These are phyloP conservation scores for Pocillopora damicornis DNA, from an alignment of 64 coral and sea anemone species.

Conservation along the genomic window DNA sequence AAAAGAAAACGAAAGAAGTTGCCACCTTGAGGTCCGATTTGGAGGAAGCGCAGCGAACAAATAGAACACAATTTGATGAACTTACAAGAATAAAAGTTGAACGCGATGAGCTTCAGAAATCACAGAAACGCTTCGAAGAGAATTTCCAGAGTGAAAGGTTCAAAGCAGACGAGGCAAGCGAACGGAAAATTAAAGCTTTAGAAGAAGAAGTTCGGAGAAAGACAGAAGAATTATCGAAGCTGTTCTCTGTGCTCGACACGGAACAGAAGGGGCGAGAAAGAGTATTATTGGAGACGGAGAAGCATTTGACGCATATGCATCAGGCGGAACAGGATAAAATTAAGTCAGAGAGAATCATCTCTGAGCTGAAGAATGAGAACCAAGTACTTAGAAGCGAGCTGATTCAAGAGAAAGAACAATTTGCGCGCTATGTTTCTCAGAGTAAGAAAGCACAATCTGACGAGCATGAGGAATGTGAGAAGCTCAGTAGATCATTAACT, in stretches of 20 bases:
- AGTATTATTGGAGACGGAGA: slow-evolving; percentile 40
- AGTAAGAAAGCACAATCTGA: slow-evolving; percentile 35
- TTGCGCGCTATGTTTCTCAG: not conserved
- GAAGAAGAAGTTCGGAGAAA: slow-evolving; percentile 34
- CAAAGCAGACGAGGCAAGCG: slow-evolving; percentile 48
- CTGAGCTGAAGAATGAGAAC: slow-evolving; percentile 26
- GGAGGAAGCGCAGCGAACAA: slow-evolving; percentile 46
- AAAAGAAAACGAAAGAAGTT: slow-evolving; percentile 55
- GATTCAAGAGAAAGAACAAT: slow-evolving; percentile 24
- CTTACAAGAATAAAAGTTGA: not conserved
- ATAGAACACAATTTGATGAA: slow-evolving; percentile 17
- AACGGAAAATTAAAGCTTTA: slow-evolving; percentile 29
- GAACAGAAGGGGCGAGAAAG: slow-evolving; percentile 59
- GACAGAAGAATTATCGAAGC: slow-evolving; percentile 44
- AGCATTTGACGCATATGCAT: slow-evolving; percentile 29
- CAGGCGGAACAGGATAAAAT: slow-evolving; percentile 40
- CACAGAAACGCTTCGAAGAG: slow-evolving; percentile 49
- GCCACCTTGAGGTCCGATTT: slow-evolving; percentile 46
- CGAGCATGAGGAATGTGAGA: slow-evolving; percentile 69
- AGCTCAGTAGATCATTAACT: slow-evolving; percentile 76
- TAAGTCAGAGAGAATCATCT: slow-evolving; percentile 19
- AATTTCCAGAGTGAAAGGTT: slow-evolving; percentile 46
- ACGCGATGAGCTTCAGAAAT: slow-evolving; percentile 26
- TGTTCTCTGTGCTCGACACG: slow-evolving; percentile 39
- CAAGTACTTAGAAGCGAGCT: slow-evolving; percentile 40